A percentile compares a stretch with the other conserved stretches of the same genome.
Evolutionary conservation across 2,888 invertebrate genomes (phyloP).

Genomic region (Leptinotarsa haldemani): DNA sequence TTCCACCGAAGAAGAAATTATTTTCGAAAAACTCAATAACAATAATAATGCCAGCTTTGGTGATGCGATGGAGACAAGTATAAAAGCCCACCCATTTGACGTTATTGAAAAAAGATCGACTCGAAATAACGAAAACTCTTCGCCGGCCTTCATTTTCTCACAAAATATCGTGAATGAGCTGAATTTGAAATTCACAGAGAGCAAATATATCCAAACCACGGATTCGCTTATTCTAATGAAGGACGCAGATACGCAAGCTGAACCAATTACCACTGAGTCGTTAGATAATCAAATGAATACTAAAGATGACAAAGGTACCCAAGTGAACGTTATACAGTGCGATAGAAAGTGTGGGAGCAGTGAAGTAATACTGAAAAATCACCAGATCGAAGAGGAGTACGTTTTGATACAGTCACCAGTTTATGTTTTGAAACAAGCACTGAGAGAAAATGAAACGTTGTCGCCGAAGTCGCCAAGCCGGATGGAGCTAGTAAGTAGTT

Average conservation of each 20-base stretch:
- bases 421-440: constrained; percentile 17
- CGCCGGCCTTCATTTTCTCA: background rate
- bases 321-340: background rate
- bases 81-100: background rate
- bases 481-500: background rate
- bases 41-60: constrained; percentile 7
- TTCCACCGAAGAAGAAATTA: constrained; percentile 25
- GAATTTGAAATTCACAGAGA: background rate
- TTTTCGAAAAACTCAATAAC: constrained; percentile 24
- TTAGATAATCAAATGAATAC: background rate
- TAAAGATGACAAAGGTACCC: constrained; percentile 18
- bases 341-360: constrained; percentile 28
- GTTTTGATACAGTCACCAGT: constrained; percentile 21
- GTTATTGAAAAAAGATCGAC: background rate
- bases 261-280: background rate
- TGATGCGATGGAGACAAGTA: constrained; percentile 9
- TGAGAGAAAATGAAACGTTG: constrained; percentile 8
- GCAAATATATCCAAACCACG: constrained; percentile 11
- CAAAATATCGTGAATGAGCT: background rate
- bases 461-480: background rate
- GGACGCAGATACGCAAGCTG: background rate
- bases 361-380: background rate
- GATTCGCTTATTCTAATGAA: background rate
- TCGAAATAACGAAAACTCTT: background rate
- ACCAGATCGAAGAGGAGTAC: constrained; percentile 1